phyloP scores from a whole-genome alignment of 2,113 vertebrate species.

The Orycteropus afer region DNA sequence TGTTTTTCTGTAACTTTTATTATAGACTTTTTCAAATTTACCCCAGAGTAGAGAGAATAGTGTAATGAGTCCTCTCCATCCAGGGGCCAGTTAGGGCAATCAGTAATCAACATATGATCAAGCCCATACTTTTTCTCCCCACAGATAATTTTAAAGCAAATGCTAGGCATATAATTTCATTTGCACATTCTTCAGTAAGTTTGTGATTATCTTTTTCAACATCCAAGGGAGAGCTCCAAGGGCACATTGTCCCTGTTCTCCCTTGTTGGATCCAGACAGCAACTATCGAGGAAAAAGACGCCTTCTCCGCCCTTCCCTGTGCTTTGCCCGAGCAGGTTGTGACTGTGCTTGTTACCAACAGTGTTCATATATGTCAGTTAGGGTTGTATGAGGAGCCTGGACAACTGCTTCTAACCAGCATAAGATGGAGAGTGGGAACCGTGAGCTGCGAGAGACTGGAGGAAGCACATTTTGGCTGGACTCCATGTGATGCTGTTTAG shows the following conservation, averaged over 20 bases:
- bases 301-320: neutral
- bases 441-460: neutral
- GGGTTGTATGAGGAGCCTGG: neutral
- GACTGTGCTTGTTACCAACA: neutral
- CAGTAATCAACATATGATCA: neutral
- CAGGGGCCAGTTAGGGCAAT: neutral
- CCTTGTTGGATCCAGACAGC: neutral
- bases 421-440: neutral
- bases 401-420: conserved; percentile 3
- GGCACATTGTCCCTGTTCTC: neutral
- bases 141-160: conserved; percentile 51
- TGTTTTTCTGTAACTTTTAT: neutral
- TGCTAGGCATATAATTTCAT: neutral
- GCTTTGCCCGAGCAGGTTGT: neutral
- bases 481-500: neutral
- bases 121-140: neutral
- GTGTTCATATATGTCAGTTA: neutral
- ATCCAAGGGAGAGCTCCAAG: neutral
- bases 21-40: neutral
- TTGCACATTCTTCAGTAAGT: conserved; percentile 37
- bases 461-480: neutral
- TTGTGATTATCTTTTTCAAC: neutral
- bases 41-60: neutral
- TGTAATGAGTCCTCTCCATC: neutral
- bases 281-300: neutral